phyloP scores from a whole-genome alignment of 2,888 invertebrate genomes.

The Cryptops parisi region DNA sequence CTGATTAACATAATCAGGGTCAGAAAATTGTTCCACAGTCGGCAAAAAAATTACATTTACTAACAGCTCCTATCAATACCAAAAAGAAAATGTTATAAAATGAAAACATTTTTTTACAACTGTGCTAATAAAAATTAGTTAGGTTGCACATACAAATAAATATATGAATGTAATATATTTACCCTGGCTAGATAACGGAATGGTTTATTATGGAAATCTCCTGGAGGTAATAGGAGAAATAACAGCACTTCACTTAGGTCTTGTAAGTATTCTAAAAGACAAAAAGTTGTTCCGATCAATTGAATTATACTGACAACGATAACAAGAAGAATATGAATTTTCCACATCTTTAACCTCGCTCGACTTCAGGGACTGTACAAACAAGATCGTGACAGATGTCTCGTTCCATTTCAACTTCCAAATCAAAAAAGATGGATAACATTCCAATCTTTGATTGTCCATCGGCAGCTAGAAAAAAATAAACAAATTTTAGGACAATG shows the following conservation, averaged over 20 bases:
- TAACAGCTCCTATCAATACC: slow-evolving; percentile 50
- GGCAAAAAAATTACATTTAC: slow-evolving; percentile 57
- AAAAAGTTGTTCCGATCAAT: slow-evolving; percentile 4
- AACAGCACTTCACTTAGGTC: slow-evolving; percentile 67
- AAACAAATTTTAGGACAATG: neutral
- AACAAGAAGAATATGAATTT: neutral
- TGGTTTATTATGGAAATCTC: slow-evolving; percentile 69
- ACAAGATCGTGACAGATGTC: slow-evolving; percentile 63
- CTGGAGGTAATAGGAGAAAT: slow-evolving; percentile 65
- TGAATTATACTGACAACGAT: too few species aligned
- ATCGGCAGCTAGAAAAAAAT: too few species aligned
- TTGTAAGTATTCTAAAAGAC: slow-evolving; percentile 51
- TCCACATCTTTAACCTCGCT: slow-evolving; percentile 32
- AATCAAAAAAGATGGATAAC: slow-evolving; percentile 71
- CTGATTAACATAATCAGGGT: slow-evolving; percentile 85
- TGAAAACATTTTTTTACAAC: neutral
- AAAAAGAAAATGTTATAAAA: slow-evolving; percentile 6
- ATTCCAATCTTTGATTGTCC: slow-evolving; percentile 37
- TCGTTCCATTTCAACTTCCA: slow-evolving; percentile 75
- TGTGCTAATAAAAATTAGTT: neutral
- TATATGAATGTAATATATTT: too few species aligned
- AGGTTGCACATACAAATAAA: too few species aligned
- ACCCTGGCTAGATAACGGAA: slow-evolving; percentile 50
- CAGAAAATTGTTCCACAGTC: slow-evolving; percentile 54
- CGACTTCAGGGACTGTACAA: slow-evolving; percentile 47